Evolutionary conservation across 2,797 vertebrate species (phyloP), one percentile per base, ranked within the genome.

Genomic region (Mormyrops boulengeri): DNA sequence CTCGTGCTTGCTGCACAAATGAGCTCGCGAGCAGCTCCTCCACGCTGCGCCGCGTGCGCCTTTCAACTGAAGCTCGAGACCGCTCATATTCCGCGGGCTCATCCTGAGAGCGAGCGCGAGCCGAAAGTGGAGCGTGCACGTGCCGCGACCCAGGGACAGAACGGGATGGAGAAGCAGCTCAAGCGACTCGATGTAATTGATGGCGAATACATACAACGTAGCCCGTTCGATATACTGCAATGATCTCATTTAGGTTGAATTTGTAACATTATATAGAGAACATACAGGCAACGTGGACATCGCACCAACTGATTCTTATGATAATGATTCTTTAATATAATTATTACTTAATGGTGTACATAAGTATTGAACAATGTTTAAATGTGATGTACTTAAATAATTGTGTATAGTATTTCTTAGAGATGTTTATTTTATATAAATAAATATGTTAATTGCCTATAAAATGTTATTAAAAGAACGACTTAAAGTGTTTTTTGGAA

Each of bases 391-490:
- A 97, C 96, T 95, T 96, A 96, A 96, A 96, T 96, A 96, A 96
- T 96, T 96, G 96, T 97, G 96, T 97, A 97, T 97, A 97, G 96
- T 97, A 97, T 96, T 97, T 97, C 96, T 95, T 97, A 97, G 96
- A 97, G 96, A 97, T 97, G 96, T 97, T 97, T 97, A 97, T 97
- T 97, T 97, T 97, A 95, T 97, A 97, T 97, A 96, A 95, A 96
- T 95, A 95, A 96, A 96, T 96, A 96, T 95, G 96, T 97, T 96
- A 62, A 96, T 97, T 97, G 96, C 96, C 96, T 96, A 96, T 96
- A 96, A 96, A 96, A 96, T 94, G 94, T 96, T 96, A 96, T 96
- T 96, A 96, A 96, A 96, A 94, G 93, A 93, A 95, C 93, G 90
- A 92, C 92, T 89, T 91, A 92, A 91, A 92, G 93, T 2, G 85